Base-by-base conservation (phyloP, 2,888 invertebrate genomes). In the Geotrupes spiniger region DNA sequence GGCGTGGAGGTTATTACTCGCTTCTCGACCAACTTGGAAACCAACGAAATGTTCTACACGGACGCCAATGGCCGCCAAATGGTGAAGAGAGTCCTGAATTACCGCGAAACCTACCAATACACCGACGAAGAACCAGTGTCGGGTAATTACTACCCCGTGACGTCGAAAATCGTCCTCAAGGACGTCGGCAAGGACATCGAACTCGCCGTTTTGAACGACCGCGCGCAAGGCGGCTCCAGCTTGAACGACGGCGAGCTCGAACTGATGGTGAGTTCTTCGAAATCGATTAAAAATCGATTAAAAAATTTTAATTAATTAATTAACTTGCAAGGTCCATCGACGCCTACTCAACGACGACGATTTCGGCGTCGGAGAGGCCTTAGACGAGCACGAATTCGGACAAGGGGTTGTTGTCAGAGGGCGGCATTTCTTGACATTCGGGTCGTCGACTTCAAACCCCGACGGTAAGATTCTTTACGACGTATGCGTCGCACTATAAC, bases 1-100 rank as follows among this genome's bases (percentile, higher is more conserved):
- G 93, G 94, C 0, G 91, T 89, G 65, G 96, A 96, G 70, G 77
- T 92, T 0, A 76, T 96, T 0, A 79, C 84, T 0, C 79, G 81
- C 36, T 93, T 88, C 59, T 74, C 74, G 4, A 83, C 85, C 0
- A 72, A 79, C 25, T 66, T 92, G 1, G 58, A 77, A 0, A 83
- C 82, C 0, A 72, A 79, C 0, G 80, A 80, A 0, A 74, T 73
- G 0, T 96, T 96, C 69, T 92, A 84, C 64, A 97, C 96, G 0
- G 97, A 98, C 68, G 85, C 92, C 0, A 98, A 96, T 69, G 96
- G 95, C 0, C 76, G 96, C 10, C 90, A 95, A 68, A 80, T 88
- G 70, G 62, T 94, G 11, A 79, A 84, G 59, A 76, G 95, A 25
- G 75, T 76, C n/a, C 68, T 83, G 10, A 76, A 87, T 64, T 72